Conservation (phyloP, 2,113 vertebrate species). For the Stercorarius parasiticus region DNA sequence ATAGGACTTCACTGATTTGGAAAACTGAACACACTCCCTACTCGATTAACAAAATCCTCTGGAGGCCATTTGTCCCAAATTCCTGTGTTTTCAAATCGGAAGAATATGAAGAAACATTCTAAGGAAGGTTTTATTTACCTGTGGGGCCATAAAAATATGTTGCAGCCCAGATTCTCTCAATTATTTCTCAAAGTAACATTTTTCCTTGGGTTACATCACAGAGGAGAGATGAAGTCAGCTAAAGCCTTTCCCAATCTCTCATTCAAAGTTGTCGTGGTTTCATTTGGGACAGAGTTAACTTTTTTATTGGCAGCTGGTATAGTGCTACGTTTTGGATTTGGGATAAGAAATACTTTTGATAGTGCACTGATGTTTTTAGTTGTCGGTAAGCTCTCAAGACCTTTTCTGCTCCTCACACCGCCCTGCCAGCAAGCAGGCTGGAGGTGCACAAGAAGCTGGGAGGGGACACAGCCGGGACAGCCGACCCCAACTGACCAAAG, state of each 20-base stretch:
- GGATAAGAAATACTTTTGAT: background rate
- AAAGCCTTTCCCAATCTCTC: background rate
- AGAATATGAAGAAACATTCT: background rate
- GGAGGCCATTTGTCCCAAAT: background rate
- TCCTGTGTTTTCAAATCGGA: background rate
- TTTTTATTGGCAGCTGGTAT: background rate
- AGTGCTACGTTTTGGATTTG: too few relatives aligned
- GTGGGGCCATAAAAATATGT: background rate
- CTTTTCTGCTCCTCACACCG: background rate
- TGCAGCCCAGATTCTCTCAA: background rate
- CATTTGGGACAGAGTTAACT: background rate
- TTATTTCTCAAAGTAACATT: background rate
- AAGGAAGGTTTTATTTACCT: background rate
- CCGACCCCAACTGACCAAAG: background rate
- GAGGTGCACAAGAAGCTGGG: background rate
- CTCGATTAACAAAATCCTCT: background rate
- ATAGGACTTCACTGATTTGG: background rate
- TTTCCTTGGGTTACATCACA: background rate
- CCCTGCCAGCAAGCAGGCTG: background rate
- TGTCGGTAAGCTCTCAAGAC: background rate
- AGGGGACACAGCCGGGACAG: background rate
- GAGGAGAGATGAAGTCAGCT: background rate
- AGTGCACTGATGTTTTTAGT: background rate
- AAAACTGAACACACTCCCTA: background rate
- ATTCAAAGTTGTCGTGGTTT: background rate